Evolutionary conservation across 2,888 invertebrate species (phyloP).

Genomic region (Halocaridina rubra): DNA sequence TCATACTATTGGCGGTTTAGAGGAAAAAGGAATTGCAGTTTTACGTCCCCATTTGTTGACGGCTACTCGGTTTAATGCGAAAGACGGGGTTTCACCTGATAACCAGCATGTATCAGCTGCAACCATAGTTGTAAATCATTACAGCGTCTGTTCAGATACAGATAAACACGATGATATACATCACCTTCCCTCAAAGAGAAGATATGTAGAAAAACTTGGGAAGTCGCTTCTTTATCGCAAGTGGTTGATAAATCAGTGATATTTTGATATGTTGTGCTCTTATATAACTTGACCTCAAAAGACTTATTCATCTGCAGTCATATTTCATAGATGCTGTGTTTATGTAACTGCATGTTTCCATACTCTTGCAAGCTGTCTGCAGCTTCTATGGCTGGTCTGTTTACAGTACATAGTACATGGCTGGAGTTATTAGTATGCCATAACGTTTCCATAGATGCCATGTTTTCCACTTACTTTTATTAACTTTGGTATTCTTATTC

Average conservation of each 20-base stretch:
- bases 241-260: constrained; percentile 47
- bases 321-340: too few species aligned
- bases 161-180: constrained; percentile 46
- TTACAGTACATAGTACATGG: too few species aligned
- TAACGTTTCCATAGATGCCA: too few species aligned
- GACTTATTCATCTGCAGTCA: too few species aligned
- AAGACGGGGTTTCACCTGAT: not conserved
- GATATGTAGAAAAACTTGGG: constrained; percentile 39
- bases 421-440: too few species aligned
- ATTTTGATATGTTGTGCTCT: too few species aligned
- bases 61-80: not conserved
- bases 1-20: constrained; percentile 9
- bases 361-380: too few species aligned
- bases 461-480: too few species aligned
- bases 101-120: constrained; percentile 56
- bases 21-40: constrained; percentile 52
- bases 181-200: constrained; percentile 53
- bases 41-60: constrained; percentile 52
- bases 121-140: constrained; percentile 29
- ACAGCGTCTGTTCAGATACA: constrained; percentile 4
- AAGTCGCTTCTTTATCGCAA: constrained; percentile 56
- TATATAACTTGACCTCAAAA: too few species aligned
- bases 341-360: too few species aligned
- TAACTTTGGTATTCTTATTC: too few species aligned
- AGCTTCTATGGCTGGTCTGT: too few species aligned